Base-by-base conservation (phyloP, 1,140 invertebrate genomes). In the Drosophila ficusphila region DNA sequence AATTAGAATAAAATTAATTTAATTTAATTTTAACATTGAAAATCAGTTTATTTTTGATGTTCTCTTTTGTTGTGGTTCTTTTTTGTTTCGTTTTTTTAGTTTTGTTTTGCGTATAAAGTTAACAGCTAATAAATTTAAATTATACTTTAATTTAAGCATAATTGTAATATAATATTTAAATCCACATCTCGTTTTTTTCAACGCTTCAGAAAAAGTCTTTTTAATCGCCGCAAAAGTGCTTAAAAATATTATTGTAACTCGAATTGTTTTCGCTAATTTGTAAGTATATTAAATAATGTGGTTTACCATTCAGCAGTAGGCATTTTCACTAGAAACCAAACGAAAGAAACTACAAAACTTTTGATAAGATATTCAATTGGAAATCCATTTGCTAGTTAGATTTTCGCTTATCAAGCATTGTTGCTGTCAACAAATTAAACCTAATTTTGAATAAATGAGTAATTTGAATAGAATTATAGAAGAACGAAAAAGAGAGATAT, bases 121-220 rank as follows among this genome's bases (percentile, higher is more conserved):
- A 88, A 88, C 82, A 88, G 69, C 82, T 88, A 88, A 86, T 81
- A 71, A 88, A 78, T 82, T 72, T 75, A 88, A 89, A 89, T 82
- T 88, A 88, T 88, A 88, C 65, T 83, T 83, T 83, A 83, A 73
- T 82, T 73, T 82, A 82, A 82, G 61, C 77, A 82, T 82, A 82
- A 78, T 79, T 70, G 70, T 82, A 85, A 78, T 83, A 78, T 62
- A 61, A 82, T 62, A 75, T 79, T 72, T 81, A 85, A 79, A 86
- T 86, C 71, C 71, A 79, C 86, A 52, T 41, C 42, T 70, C 65
- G 34, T 48, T 67, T 41, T 74, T 75, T 67, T 79, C 67, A 56
- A 68, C 73, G 58, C 62, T 69, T 49, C 54, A 62, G 48, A 79
- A 86, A 79, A 86, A 88, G 83, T 88, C 83, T 88, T 88, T 86